These are phyloP conservation scores for Gastracanthus pulcherrimus DNA, from an alignment of 2,888 invertebrate species.

Conservation along the genomic window DNA sequence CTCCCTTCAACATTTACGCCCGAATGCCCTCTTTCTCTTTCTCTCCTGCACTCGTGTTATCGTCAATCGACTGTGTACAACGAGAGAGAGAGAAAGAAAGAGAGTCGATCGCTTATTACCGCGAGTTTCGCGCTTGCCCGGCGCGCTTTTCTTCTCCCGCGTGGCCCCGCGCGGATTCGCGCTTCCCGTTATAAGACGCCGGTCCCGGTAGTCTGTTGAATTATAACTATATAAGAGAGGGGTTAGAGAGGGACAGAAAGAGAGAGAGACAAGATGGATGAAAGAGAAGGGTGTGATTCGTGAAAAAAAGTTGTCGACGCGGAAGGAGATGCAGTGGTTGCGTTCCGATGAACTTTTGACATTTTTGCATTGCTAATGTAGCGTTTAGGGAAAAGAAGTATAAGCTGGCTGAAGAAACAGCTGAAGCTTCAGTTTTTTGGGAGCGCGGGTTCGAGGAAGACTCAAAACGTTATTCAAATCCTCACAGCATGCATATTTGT, in stretches of 20 bases:
- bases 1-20: constrained; percentile 1
- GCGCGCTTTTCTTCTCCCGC: constrained; percentile 13
- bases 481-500: no score
- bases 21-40: constrained; percentile 3
- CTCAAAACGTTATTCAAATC: no score
- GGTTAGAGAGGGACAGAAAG: neutral
- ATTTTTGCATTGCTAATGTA: no score
- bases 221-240: neutral
- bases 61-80: neutral
- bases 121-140: constrained; percentile 2
- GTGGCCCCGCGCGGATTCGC: neutral
- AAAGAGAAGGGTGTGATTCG: neutral
- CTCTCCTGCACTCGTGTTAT: neutral
- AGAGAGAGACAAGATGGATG: neutral
- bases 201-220: constrained; percentile 37
- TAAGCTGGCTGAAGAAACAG: no score
- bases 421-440: no score
- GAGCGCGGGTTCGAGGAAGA: no score
- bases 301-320: no score
- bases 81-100: neutral
- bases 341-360: no score
- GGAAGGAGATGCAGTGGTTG: no score
- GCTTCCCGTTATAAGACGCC: constrained; percentile 48
- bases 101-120: constrained; percentile 28
- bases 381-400: no score